phyloP scores from a whole-genome alignment of 1,140 invertebrate species.

The Drosophila parabipectinata region DNA sequence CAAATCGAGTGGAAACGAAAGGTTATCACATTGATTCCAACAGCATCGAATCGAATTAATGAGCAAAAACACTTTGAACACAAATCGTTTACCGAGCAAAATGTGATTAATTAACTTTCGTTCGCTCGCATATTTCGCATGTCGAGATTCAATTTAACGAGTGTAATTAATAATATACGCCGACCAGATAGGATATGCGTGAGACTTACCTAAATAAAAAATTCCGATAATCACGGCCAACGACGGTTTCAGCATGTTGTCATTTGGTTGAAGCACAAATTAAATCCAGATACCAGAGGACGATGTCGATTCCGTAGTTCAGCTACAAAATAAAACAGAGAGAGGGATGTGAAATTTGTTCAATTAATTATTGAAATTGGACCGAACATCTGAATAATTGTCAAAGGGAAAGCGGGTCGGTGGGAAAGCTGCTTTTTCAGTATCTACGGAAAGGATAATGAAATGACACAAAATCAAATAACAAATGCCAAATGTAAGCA shows the following conservation, averaged over 20 bases:
- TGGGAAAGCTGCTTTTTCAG: slow-evolving; percentile 8
- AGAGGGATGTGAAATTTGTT: slow-evolving; percentile 21
- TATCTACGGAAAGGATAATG: slow-evolving; percentile 2
- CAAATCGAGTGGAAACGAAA: slow-evolving; percentile 7
- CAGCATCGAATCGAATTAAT: slow-evolving; percentile 40
- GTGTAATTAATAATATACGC: slow-evolving; percentile 54
- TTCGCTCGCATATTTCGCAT: slow-evolving; percentile 42
- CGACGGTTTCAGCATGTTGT: slow-evolving; percentile 74
- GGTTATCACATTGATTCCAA: slow-evolving; percentile 31
- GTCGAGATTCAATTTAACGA: slow-evolving; percentile 57
- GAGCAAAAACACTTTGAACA: slow-evolving; percentile 43
- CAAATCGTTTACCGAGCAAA: slow-evolving; percentile 51
- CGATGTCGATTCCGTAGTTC: slow-evolving; percentile 37
- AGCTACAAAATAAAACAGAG: slow-evolving; percentile 44
- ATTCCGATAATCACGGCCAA: slow-evolving; percentile 70
- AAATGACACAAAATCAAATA: slow-evolving; percentile 35
- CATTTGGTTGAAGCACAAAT: slow-evolving; percentile 59
- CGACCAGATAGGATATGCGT: slow-evolving; percentile 9
- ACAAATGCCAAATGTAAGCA: slow-evolving; percentile 37
- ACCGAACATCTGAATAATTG: slow-evolving; percentile 38
- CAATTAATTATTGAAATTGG: slow-evolving; percentile 69
- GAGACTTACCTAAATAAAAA: slow-evolving; percentile 77
- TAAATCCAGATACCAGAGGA: slow-evolving; percentile 45
- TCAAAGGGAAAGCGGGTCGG: slow-evolving; percentile 11
- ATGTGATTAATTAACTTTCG: slow-evolving; percentile 61